Conservation (phyloP, 2,888 invertebrate genomes). For the Athalia circularis region DNA sequence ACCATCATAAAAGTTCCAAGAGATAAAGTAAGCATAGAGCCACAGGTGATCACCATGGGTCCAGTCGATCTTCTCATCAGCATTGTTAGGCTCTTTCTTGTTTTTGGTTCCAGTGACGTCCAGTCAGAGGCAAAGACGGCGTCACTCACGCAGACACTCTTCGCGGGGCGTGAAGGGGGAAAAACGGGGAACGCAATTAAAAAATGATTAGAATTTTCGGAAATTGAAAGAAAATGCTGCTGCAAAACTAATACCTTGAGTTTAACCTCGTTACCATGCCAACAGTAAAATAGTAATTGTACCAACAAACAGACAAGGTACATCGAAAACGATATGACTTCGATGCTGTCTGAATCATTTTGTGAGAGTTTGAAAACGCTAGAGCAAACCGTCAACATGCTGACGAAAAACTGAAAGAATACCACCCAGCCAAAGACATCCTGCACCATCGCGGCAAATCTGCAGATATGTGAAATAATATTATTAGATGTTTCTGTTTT, state of each 20-base stretch:
- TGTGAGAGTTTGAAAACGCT: constrained; percentile 16
- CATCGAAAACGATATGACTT: neutral
- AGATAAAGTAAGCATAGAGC: constrained; percentile 54
- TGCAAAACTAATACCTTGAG: constrained; percentile 50
- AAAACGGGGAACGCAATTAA: neutral
- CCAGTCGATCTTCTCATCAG: constrained; percentile 53
- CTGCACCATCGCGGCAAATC: constrained; percentile 14
- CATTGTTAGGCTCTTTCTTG: constrained; percentile 53
- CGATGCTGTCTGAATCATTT: constrained; percentile 11
- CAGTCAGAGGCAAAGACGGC: constrained; percentile 58
- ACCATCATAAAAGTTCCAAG: constrained; percentile 55
- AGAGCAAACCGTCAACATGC: constrained; percentile 17
- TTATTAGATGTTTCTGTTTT: neutral
- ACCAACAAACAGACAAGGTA: constrained; percentile 53
- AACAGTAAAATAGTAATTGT: constrained; percentile 62
- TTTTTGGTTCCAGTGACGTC: constrained; percentile 47
- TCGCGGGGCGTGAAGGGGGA: neutral
- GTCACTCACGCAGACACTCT: constrained; percentile 55
- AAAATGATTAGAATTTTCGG: neutral
- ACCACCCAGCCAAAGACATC: constrained; percentile 8
- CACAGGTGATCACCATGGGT: constrained; percentile 55
- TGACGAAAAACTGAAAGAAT: constrained; percentile 27
- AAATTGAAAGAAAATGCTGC: neutral
- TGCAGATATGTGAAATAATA: neutral
- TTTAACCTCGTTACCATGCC: constrained; percentile 62